Conservation (phyloP, 2,113 vertebrate species). For the Etheostoma spectabile region DNA sequence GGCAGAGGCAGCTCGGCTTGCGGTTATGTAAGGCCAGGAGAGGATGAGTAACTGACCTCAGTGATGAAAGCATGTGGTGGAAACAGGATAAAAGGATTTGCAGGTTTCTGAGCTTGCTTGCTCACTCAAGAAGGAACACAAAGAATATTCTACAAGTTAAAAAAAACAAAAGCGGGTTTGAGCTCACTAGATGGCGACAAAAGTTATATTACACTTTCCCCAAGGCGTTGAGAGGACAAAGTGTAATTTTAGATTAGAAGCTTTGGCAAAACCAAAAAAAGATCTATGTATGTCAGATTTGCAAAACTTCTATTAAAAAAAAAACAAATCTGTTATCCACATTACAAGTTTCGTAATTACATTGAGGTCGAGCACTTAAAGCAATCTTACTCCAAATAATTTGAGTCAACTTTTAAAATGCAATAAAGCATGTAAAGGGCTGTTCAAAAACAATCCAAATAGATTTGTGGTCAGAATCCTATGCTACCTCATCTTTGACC, state of each 20-base stretch:
- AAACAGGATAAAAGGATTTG: slow-evolving; percentile 82
- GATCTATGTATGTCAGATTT: background rate
- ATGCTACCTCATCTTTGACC: no score
- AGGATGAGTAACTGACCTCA: slow-evolving; percentile 68
- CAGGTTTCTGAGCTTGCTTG: slow-evolving; percentile 60
- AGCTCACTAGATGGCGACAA: background rate
- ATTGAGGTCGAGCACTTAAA: no score
- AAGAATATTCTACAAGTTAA: slow-evolving; percentile 13
- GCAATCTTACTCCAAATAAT: background rate
- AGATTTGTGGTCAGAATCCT: background rate
- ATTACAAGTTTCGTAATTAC: background rate
- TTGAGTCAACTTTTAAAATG: background rate
- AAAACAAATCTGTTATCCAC: background rate
- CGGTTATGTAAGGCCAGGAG: slow-evolving; percentile 57
- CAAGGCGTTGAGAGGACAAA: background rate
- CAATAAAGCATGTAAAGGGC: background rate
- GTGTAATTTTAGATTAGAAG: background rate
- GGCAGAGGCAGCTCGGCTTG: slow-evolving; percentile 7
- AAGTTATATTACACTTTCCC: background rate
- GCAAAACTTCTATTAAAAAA: background rate
- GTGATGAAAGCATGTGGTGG: slow-evolving; percentile 54
- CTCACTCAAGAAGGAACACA: slow-evolving; percentile 40
- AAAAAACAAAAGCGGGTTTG: background rate
- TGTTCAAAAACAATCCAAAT: background rate
- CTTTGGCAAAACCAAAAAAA: background rate